Conservation (phyloP, 2,113 vertebrate species). For the Zosterops hypoxanthus region DNA sequence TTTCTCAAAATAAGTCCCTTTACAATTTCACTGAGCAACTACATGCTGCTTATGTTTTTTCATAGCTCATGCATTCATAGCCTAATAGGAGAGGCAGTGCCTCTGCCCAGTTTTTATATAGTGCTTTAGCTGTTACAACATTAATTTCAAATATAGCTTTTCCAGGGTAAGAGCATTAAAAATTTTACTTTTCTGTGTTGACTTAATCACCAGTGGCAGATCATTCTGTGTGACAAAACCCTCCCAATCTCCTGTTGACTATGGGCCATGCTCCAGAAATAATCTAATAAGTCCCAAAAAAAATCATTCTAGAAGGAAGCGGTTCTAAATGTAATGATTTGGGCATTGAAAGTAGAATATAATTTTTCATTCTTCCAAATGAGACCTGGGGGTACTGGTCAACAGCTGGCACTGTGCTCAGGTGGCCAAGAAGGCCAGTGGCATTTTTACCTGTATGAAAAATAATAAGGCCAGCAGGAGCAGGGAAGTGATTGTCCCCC, state of each 20-base stretch:
- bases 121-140: background rate
- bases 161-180: background rate
- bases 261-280: background rate
- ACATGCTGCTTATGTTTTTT: background rate
- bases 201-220: background rate
- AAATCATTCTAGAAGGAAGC: background rate
- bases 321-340: background rate
- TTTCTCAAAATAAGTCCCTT: background rate
- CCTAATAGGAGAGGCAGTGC: background rate
- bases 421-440: background rate
- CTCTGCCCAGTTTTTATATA: background rate
- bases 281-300: background rate
- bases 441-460: background rate
- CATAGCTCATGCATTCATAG: background rate
- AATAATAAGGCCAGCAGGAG: background rate
- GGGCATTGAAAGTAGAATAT: background rate
- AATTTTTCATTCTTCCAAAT: background rate
- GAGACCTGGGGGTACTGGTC: background rate
- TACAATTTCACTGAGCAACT: background rate
- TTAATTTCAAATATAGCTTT: background rate
- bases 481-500: background rate
- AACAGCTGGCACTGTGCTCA: background rate
- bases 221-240: background rate
- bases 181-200: background rate
- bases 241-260: background rate